phyloP scores from a whole-genome alignment of 2,113 vertebrate species.

The Pao palembangensis region DNA sequence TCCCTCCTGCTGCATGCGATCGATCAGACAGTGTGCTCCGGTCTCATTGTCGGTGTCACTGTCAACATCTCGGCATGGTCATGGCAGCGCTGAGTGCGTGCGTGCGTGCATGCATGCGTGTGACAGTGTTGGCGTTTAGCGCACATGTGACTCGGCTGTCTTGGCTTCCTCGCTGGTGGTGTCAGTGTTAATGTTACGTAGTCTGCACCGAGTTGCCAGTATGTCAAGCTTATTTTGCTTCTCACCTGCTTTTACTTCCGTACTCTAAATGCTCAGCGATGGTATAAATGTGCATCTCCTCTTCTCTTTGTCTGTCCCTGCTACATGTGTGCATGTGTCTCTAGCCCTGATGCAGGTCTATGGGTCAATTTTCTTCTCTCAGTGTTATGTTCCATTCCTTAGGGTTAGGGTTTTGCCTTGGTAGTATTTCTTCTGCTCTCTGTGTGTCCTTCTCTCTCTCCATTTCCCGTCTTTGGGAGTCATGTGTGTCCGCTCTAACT shows the following conservation, averaged over 20 bases:
- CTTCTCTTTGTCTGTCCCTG: constrained; percentile 19
- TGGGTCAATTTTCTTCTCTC: constrained; percentile 51
- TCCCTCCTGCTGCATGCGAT: constrained; percentile 38
- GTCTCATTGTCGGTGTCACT: constrained; percentile 50
- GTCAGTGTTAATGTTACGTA: constrained; percentile 70
- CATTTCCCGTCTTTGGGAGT: constrained; percentile 48
- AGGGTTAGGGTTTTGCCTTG: constrained; percentile 54
- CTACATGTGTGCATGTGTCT: constrained; percentile 31
- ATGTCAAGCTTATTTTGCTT: constrained; percentile 40
- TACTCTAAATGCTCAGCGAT: constrained; percentile 50
- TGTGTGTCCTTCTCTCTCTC: constrained; percentile 35
- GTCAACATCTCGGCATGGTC: constrained; percentile 62
- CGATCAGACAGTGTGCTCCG: constrained; percentile 3
- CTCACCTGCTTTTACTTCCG: constrained; percentile 28
- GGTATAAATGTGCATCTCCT: constrained; percentile 44
- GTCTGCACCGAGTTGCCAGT: constrained; percentile 55
- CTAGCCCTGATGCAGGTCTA: constrained; percentile 36
- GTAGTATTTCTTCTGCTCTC: constrained; percentile 44
- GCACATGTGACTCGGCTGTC: constrained; percentile 50
- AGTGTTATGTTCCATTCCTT: constrained; percentile 44
- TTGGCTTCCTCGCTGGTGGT: constrained; percentile 57
- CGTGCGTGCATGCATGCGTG: constrained; percentile 3
- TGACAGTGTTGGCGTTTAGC: constrained; percentile 25
- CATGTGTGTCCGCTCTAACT: constrained; percentile 46
- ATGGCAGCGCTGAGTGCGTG: constrained; percentile 47